A percentile compares a stretch with the other conserved stretches of the same genome.
These are phyloP conservation scores for Sipha flava DNA, from an alignment of 1,140 invertebrate species.

Conservation along the genomic window DNA sequence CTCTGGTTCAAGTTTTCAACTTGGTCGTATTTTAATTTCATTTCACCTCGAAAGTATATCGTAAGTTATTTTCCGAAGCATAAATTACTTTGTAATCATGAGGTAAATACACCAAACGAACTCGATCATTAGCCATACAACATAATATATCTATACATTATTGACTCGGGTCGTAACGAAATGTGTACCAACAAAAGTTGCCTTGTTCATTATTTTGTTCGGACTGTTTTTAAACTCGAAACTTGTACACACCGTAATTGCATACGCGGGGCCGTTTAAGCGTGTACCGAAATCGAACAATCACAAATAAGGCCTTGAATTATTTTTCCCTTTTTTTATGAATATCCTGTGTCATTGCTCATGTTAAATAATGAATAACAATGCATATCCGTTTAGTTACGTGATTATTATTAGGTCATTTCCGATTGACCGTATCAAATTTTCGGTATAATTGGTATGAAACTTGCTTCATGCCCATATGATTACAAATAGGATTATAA, in stretches of 20 bases:
- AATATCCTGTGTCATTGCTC: not conserved
- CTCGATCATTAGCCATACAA: not conserved
- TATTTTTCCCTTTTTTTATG: not conserved
- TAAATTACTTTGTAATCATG: not conserved
- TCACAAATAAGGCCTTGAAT: not conserved
- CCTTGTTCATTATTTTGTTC: not conserved
- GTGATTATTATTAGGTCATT: not conserved
- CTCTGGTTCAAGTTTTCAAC: not conserved
- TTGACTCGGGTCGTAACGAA: not conserved
- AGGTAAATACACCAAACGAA: not conserved
- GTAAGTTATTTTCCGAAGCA: not conserved
- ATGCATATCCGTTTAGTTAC: conserved; percentile 2
- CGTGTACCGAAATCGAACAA: not conserved
- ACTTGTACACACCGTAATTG: not conserved
- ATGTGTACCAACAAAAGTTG: not conserved
- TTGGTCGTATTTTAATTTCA: not conserved
- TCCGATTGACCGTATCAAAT: conserved; percentile 28
- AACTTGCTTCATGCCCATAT: not conserved
- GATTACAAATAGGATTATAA: not conserved
- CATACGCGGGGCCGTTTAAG: not conserved
- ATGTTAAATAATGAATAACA: conserved; percentile 13
- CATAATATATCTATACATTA: no score
- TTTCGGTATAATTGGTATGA: not conserved
- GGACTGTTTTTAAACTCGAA: not conserved
- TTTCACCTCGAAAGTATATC: not conserved